phyloP scores from a whole-genome alignment of 2,797 vertebrate species.

The Dryobates pubescens region DNA sequence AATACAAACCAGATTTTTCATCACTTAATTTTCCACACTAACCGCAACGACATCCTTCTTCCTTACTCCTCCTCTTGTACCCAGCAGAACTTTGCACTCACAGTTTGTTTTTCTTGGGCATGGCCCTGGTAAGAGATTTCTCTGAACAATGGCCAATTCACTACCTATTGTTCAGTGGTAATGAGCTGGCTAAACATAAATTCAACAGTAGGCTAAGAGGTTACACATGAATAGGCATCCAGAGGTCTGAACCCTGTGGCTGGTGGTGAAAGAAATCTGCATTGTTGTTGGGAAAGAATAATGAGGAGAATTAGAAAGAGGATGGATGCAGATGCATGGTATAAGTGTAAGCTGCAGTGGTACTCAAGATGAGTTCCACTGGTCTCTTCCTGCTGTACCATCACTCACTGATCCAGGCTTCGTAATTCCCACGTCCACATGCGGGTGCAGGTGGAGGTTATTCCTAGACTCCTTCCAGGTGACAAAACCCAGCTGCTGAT shows the following conservation, averaged over 20 bases:
- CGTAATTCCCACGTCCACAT: neutral
- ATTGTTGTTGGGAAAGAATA: neutral
- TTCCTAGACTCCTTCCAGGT: too few relatives aligned
- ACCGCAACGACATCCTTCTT: conserved; percentile 33
- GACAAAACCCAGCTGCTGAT: too few relatives aligned
- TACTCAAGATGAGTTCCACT: neutral
- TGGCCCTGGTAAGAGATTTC: conserved; percentile 36
- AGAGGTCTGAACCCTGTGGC: neutral
- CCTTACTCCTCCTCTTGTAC: conserved; percentile 17
- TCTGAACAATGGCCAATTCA: conserved; percentile 41
- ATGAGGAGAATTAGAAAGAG: neutral
- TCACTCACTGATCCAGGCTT: neutral
- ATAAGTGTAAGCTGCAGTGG: neutral
- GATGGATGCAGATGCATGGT: neutral
- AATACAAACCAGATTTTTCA: neutral
- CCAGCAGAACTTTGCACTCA: conserved; percentile 6
- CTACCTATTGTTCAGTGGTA: conserved; percentile 8
- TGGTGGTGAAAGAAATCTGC: neutral
- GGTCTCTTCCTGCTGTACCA: neutral
- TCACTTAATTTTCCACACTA: conserved; percentile 17
- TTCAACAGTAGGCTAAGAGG: neutral
- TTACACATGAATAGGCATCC: conserved; percentile 7
- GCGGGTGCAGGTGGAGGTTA: too few relatives aligned
- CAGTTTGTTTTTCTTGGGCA: conserved; percentile 22
- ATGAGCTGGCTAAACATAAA: neutral